Evolutionary conservation across 2,113 vertebrate genomes (phyloP).

Genomic region (Chaetura pelagica): DNA sequence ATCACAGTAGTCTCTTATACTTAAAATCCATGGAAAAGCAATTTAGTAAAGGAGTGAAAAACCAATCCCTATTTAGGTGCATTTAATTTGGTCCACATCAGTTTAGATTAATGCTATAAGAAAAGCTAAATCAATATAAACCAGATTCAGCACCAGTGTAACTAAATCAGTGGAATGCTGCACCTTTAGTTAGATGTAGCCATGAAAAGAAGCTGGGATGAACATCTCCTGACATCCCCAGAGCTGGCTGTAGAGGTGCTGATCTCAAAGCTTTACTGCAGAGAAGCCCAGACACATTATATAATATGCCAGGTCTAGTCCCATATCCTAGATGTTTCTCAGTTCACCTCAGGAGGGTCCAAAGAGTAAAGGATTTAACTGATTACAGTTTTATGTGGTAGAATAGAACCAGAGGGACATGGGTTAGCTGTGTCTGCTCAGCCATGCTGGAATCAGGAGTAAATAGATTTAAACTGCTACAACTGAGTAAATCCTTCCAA

Average conservation of each 20-base stretch:
- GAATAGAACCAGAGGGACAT: neutral
- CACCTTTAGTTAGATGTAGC: slow-evolving; percentile 34
- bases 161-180: slow-evolving; percentile 29
- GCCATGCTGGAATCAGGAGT: neutral
- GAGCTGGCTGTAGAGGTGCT: neutral
- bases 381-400: neutral
- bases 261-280: neutral
- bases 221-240: neutral
- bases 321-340: neutral
- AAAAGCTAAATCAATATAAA: slow-evolving; percentile 60
- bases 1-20: neutral
- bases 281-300: neutral
- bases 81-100: slow-evolving; percentile 59
- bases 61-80: slow-evolving; percentile 18
- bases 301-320: neutral
- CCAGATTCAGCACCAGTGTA: slow-evolving; percentile 25
- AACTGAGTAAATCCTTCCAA: neutral
- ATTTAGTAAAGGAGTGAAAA: slow-evolving; percentile 52
- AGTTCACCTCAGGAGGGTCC: neutral
- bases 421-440: neutral
- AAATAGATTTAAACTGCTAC: neutral
- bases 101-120: slow-evolving; percentile 53
- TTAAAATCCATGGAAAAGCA: slow-evolving; percentile 65
- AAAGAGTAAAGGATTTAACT: neutral
- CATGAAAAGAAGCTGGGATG: neutral